Base-by-base conservation (phyloP, 2,797 vertebrate species). In the Spondyliosoma cantharus region DNA sequence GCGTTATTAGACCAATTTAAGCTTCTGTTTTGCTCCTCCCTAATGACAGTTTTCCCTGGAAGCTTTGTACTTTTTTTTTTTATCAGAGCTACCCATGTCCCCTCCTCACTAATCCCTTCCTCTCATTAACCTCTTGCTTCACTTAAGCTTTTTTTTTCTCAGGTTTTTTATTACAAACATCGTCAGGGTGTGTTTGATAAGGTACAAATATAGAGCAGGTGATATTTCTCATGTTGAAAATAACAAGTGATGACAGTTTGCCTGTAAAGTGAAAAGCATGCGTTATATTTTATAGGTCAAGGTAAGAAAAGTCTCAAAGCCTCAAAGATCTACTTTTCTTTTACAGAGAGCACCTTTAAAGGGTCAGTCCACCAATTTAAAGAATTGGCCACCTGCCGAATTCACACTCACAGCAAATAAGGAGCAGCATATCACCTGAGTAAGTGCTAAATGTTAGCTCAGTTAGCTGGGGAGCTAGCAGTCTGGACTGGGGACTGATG, bases 41-140 rank as follows among this genome's bases (percentile, higher is more conserved):
- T 74, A 80, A 90, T 87, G 82, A 84, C 50, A 32, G 74, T 75
- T 91, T 84, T 76, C 64, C 64, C 71, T 72, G 50, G 79, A 88
- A 71, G 84, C 82, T 63, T 75, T 77, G 27, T 70, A n/a, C 20
- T 71, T 78, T 83, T 45, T 27, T 45, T 45, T 4, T 32, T 77
- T 42, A 81, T 83, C 67, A 49, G 62, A 37, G 48, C 78, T 76
- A 75, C 24, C 50, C 59, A 70, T 65, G n/a, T 81, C 25, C 50
- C 57, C 20, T 62, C 49, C 42, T 75, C 27, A 32, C 62, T 87
- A 89, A 88, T 83, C 48, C 73, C 54, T 75, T 70, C n/a, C 19
- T 71, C 7, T 85, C 67, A 77, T 86, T 87, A 74, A 85, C 72
- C 74, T 72, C 49, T 46, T 46, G 12, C 58, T 72, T 64, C 54